Evolutionary conservation across 2,797 vertebrate genomes (phyloP), one percentile per base, ranked within the genome.

Genomic region (Leptoclinus maculatus): DNA sequence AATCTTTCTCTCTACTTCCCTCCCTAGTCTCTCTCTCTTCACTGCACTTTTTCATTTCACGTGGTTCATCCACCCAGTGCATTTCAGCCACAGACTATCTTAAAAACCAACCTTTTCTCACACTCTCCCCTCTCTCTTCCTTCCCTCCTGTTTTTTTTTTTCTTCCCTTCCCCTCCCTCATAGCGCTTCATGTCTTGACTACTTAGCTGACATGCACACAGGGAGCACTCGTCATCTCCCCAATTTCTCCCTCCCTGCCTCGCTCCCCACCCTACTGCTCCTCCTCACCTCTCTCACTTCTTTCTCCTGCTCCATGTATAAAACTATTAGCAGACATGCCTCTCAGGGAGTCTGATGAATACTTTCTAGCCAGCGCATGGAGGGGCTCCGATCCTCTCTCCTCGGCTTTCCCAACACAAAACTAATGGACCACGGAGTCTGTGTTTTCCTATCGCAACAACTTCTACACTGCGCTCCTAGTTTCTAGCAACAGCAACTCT

Each of bases 181-280:
- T 72, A 57, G 80, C 38, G 54, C 91, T 93, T 94, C 90, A 88
- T 93, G 93, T 96, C n/a, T 94, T 96, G 95, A 95, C 96, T 95
- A 96, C n/a, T 97, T 96, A 97, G 96, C 95, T 95, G 96, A 97
- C 96, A 96, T 95, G 95, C 94, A 95, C 96, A 93, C 94, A 95
- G 96, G 96, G 96, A 96, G 93, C 96, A 96, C n/a, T 96, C 91
- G 91, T 96, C 95, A 95, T 94, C 97, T 97, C 95, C 96, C 96
- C 95, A 95, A 95, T 96, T 96, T 97, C 93, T 91, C 89, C 93
- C 91, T 90, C 88, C 87, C 81, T 80, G 82, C 89, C 77, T 82
- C 43, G 53, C 79, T 78, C n/a, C 94, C 94, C 93, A 91, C 94
- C 85, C 91, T 87, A 88, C 87, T 86, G 82, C 87, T 94, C 90